Base-by-base conservation (phyloP, 2,888 invertebrate genomes). In the Torymus auratus region DNA sequence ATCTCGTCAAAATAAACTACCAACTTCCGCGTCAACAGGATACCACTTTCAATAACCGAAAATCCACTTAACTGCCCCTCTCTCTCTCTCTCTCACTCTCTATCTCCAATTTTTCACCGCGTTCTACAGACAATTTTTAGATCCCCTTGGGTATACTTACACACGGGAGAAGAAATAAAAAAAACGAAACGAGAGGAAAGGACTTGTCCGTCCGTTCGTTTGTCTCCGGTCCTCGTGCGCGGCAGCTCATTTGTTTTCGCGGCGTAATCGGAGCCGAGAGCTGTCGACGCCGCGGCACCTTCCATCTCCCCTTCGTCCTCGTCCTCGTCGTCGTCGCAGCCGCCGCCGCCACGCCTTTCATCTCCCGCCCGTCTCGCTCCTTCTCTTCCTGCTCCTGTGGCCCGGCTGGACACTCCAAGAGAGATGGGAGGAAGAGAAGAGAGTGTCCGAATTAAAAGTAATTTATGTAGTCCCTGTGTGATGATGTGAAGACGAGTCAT, bases 191-290 rank as follows among this genome's bases (percentile, higher is more conserved):
- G 4, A 20, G 28, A 28, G 53, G 15, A 20, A 61, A n/a, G 17
- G 52, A 2, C 13, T 28, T 58, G 68, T 60, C 62, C 55, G 52
- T 68, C 62, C 50, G 52, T 23, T 53, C 68, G 73, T 62, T 62
- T 56, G 78, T 73, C 65, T 52, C 72, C 58, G 20, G 50, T 15
- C 62, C 41, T n/a, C 55, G 61, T 53, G 15, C 50, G 12, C 82
- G 78, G 82, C 84, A 69, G 79, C 85, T 88, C 87, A 85, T 88
- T 88, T 87, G 86, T 88, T 88, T 87, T 82, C 85, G 79, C 85
- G 82, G 84, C 84, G 86, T 86, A 87, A 87, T 85, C 85, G 83
- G 84, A 86, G 85, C 78, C 80, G 71, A 41, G 74, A 67, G 83
- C 86, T 86, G 86, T 86, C 85, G 85, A 84, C 85, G 82, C 85